Evolutionary conservation across 2,888 invertebrate genomes (phyloP), one percentile per base, ranked within the genome.

Genomic region (Xanthorhoe spadicearia): DNA sequence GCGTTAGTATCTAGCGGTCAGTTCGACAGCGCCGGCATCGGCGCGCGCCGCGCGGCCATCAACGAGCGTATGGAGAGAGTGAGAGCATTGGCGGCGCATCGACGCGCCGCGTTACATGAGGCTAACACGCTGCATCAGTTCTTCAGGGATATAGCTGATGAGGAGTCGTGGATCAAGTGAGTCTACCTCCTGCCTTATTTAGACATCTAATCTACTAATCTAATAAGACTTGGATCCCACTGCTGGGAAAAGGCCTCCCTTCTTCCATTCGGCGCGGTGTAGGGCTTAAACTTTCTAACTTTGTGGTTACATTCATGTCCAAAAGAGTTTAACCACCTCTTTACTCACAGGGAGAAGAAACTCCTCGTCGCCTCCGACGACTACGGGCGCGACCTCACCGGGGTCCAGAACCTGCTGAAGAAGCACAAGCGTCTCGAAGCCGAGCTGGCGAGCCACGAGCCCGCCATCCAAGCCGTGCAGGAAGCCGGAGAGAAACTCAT

Each of bases 121-220:
- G 99, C 99, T 50, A 97, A 99, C 85, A 99, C 99, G 6, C 95
- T 99, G 84, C 99, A 99, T 89, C 99, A 99, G 93, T 99, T 99
- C 96, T 98, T 99, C 95, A 94, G 99, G 61, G 99, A 99, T 86
- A 99, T 99, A 85, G 99, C 99, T 71, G 99, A 99, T 84, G 99
- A 99, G 92, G 99, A 99, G 91, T 98, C 98, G 7, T 99, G 99
- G 99, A 99, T 99, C 87, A 99, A 99, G 96, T 96, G n/a, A n/a
- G 43, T n/a, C n/a, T n/a, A 46, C 4, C 43, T 6, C 23, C n/a
- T n/a, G n/a, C n/a, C n/a, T n/a, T n/a, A n/a, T n/a, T n/a, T n/a
- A n/a, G n/a, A n/a, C n/a, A n/a, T n/a, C n/a, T n/a, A n/a, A n/a
- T n/a, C n/a, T n/a, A n/a, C n/a, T n/a, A n/a, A n/a, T n/a, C n/a